These are phyloP conservation scores for Drosophila picticornis DNA, from an alignment of 2,888 invertebrate species.

Conservation along the genomic window DNA sequence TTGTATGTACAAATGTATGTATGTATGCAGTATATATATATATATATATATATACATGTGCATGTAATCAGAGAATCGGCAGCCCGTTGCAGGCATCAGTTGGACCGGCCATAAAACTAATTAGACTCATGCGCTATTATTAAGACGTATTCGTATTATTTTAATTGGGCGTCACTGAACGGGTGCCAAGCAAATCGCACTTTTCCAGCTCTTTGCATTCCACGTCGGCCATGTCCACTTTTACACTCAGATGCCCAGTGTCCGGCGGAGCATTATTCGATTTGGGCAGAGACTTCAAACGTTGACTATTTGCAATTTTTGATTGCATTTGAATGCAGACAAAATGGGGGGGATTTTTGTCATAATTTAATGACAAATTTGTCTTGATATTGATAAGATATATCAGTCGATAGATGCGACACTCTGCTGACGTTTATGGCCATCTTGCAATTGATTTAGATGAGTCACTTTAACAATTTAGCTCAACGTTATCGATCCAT, in stretches of 20 bases:
- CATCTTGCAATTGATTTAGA: not conserved
- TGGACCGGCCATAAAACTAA: slow-evolving; percentile 8
- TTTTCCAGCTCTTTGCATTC: not conserved
- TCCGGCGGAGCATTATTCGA: not conserved
- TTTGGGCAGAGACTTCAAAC: not conserved
- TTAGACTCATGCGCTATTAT: slow-evolving; percentile 9
- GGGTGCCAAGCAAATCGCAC: not conserved
- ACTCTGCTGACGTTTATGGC: not conserved
- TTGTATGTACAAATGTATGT: too few species aligned
- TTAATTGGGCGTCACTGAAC: not conserved
- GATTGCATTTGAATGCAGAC: too few species aligned
- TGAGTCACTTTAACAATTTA: not conserved
- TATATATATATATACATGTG: not conserved
- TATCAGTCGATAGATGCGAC: not conserved
- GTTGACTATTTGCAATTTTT: not conserved
- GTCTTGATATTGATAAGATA: not conserved
- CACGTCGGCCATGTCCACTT: slow-evolving; percentile 1
- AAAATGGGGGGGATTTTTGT: too few species aligned
- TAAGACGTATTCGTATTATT: slow-evolving; percentile 1
- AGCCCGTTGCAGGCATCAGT: slow-evolving; percentile 5
- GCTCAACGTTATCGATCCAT: not conserved
- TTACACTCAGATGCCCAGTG: not conserved
- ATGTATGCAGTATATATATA: not conserved
- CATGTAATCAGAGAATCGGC: slow-evolving; percentile 1
- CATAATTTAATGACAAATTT: too few species aligned